A percentile compares a stretch with the other conserved stretches of the same genome.
Evolutionary conservation across 2,797 vertebrate species (phyloP).

Genomic region (Sebastes matsubarae): DNA sequence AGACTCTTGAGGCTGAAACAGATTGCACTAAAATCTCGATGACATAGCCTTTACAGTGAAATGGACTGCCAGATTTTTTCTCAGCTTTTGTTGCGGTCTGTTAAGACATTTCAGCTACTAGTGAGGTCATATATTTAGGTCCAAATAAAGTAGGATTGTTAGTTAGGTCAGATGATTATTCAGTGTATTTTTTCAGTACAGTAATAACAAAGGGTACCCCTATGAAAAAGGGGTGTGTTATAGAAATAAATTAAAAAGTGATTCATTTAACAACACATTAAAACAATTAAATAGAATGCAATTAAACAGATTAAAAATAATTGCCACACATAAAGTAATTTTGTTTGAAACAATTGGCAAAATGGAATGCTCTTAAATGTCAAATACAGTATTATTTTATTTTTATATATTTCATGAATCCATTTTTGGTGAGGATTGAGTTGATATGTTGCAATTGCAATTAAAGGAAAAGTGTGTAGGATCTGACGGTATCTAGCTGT

Average conservation of each 20-base stretch:
- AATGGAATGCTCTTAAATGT: background rate
- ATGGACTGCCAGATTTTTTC: background rate
- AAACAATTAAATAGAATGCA: background rate
- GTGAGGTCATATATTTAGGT: background rate
- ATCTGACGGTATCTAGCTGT: too few species aligned
- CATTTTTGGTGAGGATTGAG: too few species aligned
- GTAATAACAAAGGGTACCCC: background rate
- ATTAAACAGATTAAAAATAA: background rate
- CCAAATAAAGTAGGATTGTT: background rate
- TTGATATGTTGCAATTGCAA: background rate
- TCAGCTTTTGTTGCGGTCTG: background rate
- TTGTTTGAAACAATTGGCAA: background rate
- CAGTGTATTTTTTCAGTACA: background rate
- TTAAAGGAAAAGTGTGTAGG: too few species aligned
- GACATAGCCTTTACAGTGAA: slow-evolving; percentile 6
- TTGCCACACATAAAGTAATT: background rate
- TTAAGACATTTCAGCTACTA: background rate
- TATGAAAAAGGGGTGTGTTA: background rate
- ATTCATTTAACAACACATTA: background rate
- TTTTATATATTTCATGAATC: background rate
- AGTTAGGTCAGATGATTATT: background rate
- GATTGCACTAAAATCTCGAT: slow-evolving; percentile 13
- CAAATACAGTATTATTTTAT: background rate
- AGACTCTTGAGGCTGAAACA: slow-evolving; percentile 9
- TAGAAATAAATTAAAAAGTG: background rate